Conservation (phyloP, 2,113 vertebrate species). For the Ameiurus melas region DNA sequence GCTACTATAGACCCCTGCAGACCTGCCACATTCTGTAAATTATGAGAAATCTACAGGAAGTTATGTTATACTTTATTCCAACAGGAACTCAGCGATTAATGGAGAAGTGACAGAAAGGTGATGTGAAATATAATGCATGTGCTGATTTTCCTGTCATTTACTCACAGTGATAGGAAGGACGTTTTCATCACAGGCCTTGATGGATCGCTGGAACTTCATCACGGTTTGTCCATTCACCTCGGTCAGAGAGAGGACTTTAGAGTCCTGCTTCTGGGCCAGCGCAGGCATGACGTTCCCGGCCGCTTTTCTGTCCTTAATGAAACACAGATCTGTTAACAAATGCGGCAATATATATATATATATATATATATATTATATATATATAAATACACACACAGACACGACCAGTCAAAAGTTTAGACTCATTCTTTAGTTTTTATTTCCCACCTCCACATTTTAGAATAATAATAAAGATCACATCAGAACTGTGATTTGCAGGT, state of each 20-base stretch:
- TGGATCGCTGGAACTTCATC: conserved; percentile 68
- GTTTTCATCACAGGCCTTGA: conserved; percentile 70
- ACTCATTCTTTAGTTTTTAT: too few species aligned
- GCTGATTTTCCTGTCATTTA: not conserved
- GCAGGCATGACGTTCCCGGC: conserved; percentile 60
- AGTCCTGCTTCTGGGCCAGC: conserved; percentile 74
- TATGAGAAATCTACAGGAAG: not conserved
- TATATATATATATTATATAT: too few species aligned
- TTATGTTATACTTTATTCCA: not conserved
- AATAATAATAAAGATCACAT: too few species aligned
- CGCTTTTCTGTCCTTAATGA: conserved; percentile 70
- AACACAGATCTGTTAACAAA: not conserved
- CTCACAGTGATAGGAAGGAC: conserved; percentile 75
- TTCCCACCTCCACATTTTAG: too few species aligned
- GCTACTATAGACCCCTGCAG: not conserved
- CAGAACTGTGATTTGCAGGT: too few species aligned
- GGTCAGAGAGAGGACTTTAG: conserved; percentile 68
- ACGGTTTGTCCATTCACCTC: conserved; percentile 69
- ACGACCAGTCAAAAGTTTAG: too few species aligned
- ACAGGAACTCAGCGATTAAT: not conserved
- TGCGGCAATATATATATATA: too few species aligned
- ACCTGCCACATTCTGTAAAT: not conserved
- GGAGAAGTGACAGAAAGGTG: not conserved
- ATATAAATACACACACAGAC: too few species aligned
- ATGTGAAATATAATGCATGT: not conserved